phyloP scores from a whole-genome alignment of 2,113 vertebrate species.

The Mola mola region DNA sequence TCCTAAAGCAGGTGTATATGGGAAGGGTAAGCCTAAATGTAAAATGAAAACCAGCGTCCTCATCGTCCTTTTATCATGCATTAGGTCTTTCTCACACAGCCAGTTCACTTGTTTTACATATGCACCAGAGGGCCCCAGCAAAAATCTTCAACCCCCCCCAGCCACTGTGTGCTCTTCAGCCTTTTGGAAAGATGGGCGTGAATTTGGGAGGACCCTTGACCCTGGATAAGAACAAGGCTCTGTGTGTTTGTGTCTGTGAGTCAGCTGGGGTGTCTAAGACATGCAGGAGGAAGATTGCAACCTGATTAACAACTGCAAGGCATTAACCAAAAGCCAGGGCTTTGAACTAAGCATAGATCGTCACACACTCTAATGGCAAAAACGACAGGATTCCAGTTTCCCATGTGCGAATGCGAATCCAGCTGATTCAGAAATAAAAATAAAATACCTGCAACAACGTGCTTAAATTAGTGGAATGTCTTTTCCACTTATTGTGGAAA shows the following conservation, averaged over 20 bases:
- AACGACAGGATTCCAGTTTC: constrained; percentile 5
- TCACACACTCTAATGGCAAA: constrained; percentile 39
- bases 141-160: constrained; percentile 42
- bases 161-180: constrained; percentile 19
- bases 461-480: no score
- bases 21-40: constrained; percentile 8
- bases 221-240: constrained; percentile 26
- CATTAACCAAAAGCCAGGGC: constrained; percentile 50
- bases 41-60: constrained; percentile 29
- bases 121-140: constrained; percentile 19
- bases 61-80: background rate
- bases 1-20: constrained; percentile 22
- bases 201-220: constrained; percentile 47
- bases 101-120: constrained; percentile 28
- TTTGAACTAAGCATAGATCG: constrained; percentile 45
- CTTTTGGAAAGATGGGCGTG: constrained; percentile 22
- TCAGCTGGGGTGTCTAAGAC: constrained; percentile 55
- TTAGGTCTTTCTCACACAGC: constrained; percentile 21
- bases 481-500: no score
- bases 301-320: constrained; percentile 62
- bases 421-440: constrained; percentile 2
- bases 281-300: constrained; percentile 30
- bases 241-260: constrained; percentile 14
- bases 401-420: constrained; percentile 23
- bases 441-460: background rate